Evolutionary conservation across 2,113 vertebrate genomes (phyloP).

Genomic region (Upupa epops): DNA sequence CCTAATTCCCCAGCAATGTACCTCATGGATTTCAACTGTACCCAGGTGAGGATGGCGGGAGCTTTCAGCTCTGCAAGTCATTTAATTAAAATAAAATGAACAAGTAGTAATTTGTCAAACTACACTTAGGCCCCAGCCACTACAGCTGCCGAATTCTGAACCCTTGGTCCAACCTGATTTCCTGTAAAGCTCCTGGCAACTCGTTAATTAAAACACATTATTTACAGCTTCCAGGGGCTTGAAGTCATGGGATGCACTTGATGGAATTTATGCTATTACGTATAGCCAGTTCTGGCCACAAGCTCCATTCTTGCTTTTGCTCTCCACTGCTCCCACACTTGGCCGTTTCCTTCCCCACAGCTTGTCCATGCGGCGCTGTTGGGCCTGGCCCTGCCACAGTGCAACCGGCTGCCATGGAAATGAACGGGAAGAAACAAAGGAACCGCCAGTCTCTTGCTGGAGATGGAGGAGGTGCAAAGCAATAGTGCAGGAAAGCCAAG

Average conservation of each 20-base stretch:
- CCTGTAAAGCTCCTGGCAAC: conserved; percentile 56
- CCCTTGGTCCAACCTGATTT: not conserved
- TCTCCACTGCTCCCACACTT: not conserved
- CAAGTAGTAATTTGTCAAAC: conserved; percentile 9
- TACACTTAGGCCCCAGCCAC: not conserved
- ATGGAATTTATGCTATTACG: conserved; percentile 52
- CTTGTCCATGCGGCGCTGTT: not conserved
- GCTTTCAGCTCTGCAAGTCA: not conserved
- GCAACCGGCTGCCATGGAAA: conserved; percentile 62
- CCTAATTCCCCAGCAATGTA: not conserved
- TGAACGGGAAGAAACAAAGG: conserved; percentile 56
- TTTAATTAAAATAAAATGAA: conserved; percentile 31
- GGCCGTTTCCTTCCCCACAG: not conserved
- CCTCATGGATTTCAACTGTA: not conserved
- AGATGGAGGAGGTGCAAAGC: not conserved
- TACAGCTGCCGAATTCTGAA: not conserved
- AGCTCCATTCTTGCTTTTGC: not conserved
- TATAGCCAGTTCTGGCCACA: not conserved
- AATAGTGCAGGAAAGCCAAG: not conserved
- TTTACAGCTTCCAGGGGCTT: conserved; percentile 61
- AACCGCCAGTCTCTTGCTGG: not conserved
- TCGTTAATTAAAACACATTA: conserved; percentile 60
- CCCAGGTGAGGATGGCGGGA: conserved; percentile 3
- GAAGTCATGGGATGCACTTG: conserved; percentile 54
- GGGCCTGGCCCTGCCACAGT: not conserved